Conservation (phyloP, 2,888 invertebrate species). For the Acleris holmiana region DNA sequence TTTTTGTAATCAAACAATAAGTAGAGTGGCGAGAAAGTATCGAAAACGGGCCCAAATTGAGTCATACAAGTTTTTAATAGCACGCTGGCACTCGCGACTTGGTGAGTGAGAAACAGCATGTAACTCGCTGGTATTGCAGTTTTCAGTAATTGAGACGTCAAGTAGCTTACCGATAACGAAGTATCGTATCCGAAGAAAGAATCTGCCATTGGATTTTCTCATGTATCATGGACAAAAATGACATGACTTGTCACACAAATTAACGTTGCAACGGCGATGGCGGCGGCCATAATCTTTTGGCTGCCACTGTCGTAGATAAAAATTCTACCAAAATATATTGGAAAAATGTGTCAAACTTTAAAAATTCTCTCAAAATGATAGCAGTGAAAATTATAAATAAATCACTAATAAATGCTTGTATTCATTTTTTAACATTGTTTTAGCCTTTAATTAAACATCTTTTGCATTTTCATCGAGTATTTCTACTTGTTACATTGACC, state of each 20-base stretch:
- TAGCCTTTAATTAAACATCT: too few species aligned
- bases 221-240: conserved; percentile 86
- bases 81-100: conserved; percentile 66
- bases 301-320: conserved; percentile 33
- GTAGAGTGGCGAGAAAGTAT: conserved; percentile 26
- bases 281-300: conserved; percentile 70
- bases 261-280: conserved; percentile 69
- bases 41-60: conserved; percentile 26
- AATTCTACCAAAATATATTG: conserved; percentile 2
- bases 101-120: conserved; percentile 44
- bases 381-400: too few species aligned
- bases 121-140: conserved; percentile 51
- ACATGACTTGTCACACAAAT: conserved; percentile 87
- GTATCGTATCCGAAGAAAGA: conserved; percentile 94
- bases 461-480: too few species aligned
- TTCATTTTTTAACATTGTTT: too few species aligned
- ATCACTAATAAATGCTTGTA: too few species aligned
- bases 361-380: too few species aligned
- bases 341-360: too few species aligned
- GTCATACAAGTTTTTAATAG: conserved; percentile 45
- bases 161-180: conserved; percentile 88
- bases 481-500: too few species aligned
- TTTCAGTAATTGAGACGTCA: conserved; percentile 45
- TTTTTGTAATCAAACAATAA: not conserved
- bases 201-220: conserved; percentile 91